phyloP scores from a whole-genome alignment of 1,140 invertebrate genomes.

The Pogonomyrmex barbatus region DNA sequence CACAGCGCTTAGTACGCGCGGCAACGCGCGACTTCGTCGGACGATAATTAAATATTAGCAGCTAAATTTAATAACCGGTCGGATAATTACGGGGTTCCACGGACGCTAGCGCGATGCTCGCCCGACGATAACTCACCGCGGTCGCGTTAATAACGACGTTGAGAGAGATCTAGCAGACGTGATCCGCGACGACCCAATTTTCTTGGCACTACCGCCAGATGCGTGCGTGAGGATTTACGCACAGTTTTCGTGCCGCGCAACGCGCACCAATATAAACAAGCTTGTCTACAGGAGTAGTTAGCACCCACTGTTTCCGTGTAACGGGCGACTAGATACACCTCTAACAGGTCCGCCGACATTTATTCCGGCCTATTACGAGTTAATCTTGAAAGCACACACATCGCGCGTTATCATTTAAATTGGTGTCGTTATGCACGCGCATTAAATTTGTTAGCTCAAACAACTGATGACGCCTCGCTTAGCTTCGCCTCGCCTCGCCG shows the following conservation, averaged over 20 bases:
- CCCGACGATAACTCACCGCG: slow-evolving; percentile 52
- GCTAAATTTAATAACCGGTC: slow-evolving; percentile 66
- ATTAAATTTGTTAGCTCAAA: slow-evolving; percentile 79
- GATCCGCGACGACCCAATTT: slow-evolving; percentile 65
- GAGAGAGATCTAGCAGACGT: slow-evolving; percentile 22
- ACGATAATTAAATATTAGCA: slow-evolving; percentile 57
- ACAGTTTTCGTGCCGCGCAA: slow-evolving; percentile 21
- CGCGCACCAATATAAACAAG: slow-evolving; percentile 72
- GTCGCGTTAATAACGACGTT: slow-evolving; percentile 49
- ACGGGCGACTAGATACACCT: slow-evolving; percentile 69
- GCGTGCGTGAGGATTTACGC: slow-evolving; percentile 56
- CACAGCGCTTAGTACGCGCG: slow-evolving; percentile 25
- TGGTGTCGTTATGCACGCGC: slow-evolving; percentile 77
- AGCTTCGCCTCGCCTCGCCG: not conserved
- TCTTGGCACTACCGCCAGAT: slow-evolving; percentile 57
- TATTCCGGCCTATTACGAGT: slow-evolving; percentile 76
- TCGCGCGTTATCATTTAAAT: slow-evolving; percentile 81
- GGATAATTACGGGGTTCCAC: slow-evolving; percentile 58
- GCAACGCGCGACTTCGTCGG: slow-evolving; percentile 46
- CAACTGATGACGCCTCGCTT: slow-evolving; percentile 31
- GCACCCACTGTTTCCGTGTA: slow-evolving; percentile 74
- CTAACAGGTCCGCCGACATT: slow-evolving; percentile 75
- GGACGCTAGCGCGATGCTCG: slow-evolving; percentile 3
- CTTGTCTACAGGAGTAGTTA: slow-evolving; percentile 77
- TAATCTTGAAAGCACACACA: slow-evolving; percentile 76